Evolutionary conservation across 2,113 vertebrate genomes (phyloP), one percentile per base, ranked within the genome.

Genomic region (Microtus pennsylvanicus): DNA sequence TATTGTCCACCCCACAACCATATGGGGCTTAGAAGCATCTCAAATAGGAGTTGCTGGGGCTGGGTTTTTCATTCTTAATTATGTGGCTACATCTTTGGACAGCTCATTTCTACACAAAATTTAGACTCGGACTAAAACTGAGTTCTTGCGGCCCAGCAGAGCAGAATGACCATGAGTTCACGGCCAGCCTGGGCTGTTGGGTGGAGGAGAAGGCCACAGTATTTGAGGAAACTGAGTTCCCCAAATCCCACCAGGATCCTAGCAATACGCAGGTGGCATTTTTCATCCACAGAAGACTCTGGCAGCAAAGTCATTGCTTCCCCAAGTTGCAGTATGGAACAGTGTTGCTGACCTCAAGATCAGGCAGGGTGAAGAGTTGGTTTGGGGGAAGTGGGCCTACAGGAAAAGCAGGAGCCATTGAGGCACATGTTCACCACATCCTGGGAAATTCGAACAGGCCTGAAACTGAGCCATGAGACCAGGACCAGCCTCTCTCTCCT

Each of bases 391-490:
- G 10, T 6, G 52, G 21, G 14, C n/a, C 78, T 72, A 16, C 17
- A 24, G 24, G 3, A 19, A 5, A 8, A 47, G 19, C n/a, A 75
- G 55, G 55, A 47, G 52, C 14, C 52, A 4, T 4, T 33, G 12
- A n/a, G 28, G n/a, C 28, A 17, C 6, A 12, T 47, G 3, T 50
- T 65, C 4, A 0, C 28, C 11, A 4, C 16, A 45, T 5, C 14
- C 35, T 21, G 0, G 10, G 13, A 74, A 9, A 24, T 47, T 67
- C 33, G 21, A 5, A 61, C 81, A 47, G 83, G 65, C 30, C 16
- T 33, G 1, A 3, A 69, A 13, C 26, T n/a, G n/a, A 65, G 26
- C 81, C 7, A 33, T 45, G 38, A 28, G 30, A 19, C 70, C 28
- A 89, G 38, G 47, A 61, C 55, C n/a, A 35, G 65, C 65, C 45